Conservation (phyloP, 1,140 invertebrate species). For the Neelides sp. region DNA sequence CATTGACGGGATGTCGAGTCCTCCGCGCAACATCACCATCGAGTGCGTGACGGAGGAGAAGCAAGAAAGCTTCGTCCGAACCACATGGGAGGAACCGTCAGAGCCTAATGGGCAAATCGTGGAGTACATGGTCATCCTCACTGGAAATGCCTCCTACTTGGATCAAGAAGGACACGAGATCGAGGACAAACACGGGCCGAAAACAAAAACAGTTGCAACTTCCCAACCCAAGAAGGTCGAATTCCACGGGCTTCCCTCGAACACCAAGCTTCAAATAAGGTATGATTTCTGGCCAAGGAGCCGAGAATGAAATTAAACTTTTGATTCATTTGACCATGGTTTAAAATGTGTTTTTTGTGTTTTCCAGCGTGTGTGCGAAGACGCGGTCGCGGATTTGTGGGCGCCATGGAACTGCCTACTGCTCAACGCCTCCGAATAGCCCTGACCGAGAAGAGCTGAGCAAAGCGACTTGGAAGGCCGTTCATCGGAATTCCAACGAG, state of each 20-base stretch:
- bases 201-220: conserved; percentile 45
- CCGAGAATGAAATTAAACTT: not conserved
- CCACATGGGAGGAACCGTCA: conserved; percentile 55
- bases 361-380: conserved; percentile 43
- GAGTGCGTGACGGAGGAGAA: conserved; percentile 52
- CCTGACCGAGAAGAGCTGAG: conserved; percentile 51
- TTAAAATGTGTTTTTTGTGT: not conserved
- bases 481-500: conserved; percentile 5
- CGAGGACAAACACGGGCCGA: conserved; percentile 45
- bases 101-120: conserved; percentile 61
- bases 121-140: conserved; percentile 49
- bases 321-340: not conserved
- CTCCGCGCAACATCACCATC: conserved; percentile 48
- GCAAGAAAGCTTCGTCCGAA: conserved; percentile 47
- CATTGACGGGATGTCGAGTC: conserved; percentile 54
- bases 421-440: conserved; percentile 53
- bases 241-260: conserved; percentile 54
- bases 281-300: not conserved
- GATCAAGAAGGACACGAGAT: conserved; percentile 44
- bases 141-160: conserved; percentile 46
- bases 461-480: conserved; percentile 54
- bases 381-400: conserved; percentile 56
- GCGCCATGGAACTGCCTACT: conserved; percentile 44
- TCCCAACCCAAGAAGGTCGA: conserved; percentile 27
- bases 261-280: conserved; percentile 46